Base-by-base conservation (phyloP, 2,888 invertebrate genomes). In the Andrena haemorrhoa region DNA sequence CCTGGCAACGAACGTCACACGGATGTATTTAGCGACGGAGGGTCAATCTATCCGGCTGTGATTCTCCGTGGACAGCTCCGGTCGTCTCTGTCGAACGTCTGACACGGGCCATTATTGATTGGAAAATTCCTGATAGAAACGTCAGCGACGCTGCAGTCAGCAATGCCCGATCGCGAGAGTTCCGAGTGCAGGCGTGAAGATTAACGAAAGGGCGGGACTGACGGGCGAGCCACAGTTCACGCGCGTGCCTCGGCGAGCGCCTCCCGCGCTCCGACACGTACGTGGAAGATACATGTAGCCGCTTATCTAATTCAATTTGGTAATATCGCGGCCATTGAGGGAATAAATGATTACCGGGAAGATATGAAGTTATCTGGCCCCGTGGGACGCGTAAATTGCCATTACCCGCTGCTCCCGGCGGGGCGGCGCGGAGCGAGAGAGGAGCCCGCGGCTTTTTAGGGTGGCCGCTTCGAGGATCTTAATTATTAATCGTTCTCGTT, bases 251-350 rank as follows among this genome's bases (percentile, higher is more conserved):
- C 20, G 68, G 64, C 75, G 65, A 53, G n/a, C 75, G 16, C 83
- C 72, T 82, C 79, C 76, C 79, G 10, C 63, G 29, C 51, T 61
- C 56, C 75, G 58, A 88, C 86, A 85, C 89, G 86, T 89, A 88
- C 83, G 75, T 69, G 77, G 79, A 88, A 90, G 90, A 91, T 88
- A 88, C 88, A 90, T 90, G 89, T 89, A 89, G 83, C 41, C 86
- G 90, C 90, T 92, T 93, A 93, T 93, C 93, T 93, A 93, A 94
- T 94, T 93, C 91, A 93, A 94, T 94, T 93, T 93, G 88, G 92
- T 89, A 93, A 93, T 93, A 92, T 92, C 92, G 89, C 89, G 89
- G 88, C 88, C 93, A 92, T 92, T 92, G 91, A 91, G 92, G 91
- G 92, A 93, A 92, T 93, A 93, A 93, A 92, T 93, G 92, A 93